Percentiles rank a stretch among this genome's conserved stretches.
These are phyloP conservation scores for Hirtodrosophila cameraria DNA, from an alignment of 2,888 invertebrate species.

Conservation along the genomic window DNA sequence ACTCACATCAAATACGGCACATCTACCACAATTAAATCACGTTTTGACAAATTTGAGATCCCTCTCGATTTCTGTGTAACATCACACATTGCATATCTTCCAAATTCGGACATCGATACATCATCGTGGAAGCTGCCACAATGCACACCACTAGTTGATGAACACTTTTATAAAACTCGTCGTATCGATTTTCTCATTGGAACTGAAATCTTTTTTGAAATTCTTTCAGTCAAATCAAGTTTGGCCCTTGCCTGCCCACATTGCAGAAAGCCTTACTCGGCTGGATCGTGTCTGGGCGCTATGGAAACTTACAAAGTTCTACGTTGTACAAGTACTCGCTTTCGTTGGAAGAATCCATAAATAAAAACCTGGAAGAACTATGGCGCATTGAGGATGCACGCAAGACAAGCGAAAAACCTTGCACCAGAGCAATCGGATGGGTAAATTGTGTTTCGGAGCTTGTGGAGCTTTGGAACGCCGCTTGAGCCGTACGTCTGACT, in stretches of 20 bases:
- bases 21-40: too few relatives aligned
- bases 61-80: too few relatives aligned
- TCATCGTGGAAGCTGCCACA: constrained; percentile 11
- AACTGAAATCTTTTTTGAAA: constrained; percentile 36
- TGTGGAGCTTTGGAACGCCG: too few relatives aligned
- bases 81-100: too few relatives aligned
- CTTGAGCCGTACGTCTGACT: neutral
- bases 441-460: too few relatives aligned
- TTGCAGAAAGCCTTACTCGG: constrained; percentile 49
- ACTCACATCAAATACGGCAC: too few relatives aligned
- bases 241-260: constrained; percentile 31
- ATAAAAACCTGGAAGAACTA: neutral
- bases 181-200: constrained; percentile 42
- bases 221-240: constrained; percentile 39
- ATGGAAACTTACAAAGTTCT: neutral
- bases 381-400: neutral
- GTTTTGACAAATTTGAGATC: too few relatives aligned
- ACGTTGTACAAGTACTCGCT: neutral
- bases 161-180: constrained; percentile 34
- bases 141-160: constrained; percentile 39
- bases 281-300: constrained; percentile 44
- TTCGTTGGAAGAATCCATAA: neutral
- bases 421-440: too few relatives aligned
- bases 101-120: too few relatives aligned
- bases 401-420: too few relatives aligned